Evolutionary conservation across 2,113 vertebrate genomes (phyloP), one percentile per base, ranked within the genome.

Genomic region (Numida meleagris): DNA sequence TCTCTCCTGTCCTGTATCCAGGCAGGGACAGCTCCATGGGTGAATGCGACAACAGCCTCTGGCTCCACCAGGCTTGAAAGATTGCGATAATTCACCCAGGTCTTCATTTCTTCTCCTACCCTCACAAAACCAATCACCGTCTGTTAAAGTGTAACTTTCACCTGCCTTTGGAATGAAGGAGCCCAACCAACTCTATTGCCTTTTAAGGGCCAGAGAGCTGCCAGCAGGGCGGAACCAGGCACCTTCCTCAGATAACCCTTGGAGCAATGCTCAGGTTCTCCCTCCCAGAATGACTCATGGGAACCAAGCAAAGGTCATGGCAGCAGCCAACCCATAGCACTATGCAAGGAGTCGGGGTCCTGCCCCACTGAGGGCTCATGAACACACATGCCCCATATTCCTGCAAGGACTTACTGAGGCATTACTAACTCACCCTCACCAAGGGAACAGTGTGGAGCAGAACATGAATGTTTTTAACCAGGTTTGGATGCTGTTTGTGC

Each of bases 121-220:
- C 51, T 38, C 62, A 17, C 4, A 25, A 34, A 70, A 58, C 45
- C 4, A 76, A 29, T 11, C 23, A 34, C 78, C 25, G 34, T 4
- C 67, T 33, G 94, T 94, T 94, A 91, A 95, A 94, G 72, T 71
- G 33, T 88, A 95, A 92, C 94, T 53, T 21, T 46, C 91, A 43
- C 85, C 78, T 70, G 63, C 40, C 66, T 50, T 76, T n/a, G 79
- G 16, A 89, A 88, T 5, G 58, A 82, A 67, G 38, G 38, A 74
- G 27, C 23, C 65, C 21, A 89, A 77, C 23, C 31, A 50, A 73
- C 48, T 84, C 82, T 34, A 65, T 55, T n/a, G 71, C 84, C 75
- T 89, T 76, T 7, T 34, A 31, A 67, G 57, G 43, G 19, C 53
- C 89, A 89, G 80, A 36, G 25, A 84, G 10, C 84, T 63, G 67